These are phyloP conservation scores for Oceanodroma leucorhoa DNA, from an alignment of 2,797 vertebrate species.

Conservation along the genomic window DNA sequence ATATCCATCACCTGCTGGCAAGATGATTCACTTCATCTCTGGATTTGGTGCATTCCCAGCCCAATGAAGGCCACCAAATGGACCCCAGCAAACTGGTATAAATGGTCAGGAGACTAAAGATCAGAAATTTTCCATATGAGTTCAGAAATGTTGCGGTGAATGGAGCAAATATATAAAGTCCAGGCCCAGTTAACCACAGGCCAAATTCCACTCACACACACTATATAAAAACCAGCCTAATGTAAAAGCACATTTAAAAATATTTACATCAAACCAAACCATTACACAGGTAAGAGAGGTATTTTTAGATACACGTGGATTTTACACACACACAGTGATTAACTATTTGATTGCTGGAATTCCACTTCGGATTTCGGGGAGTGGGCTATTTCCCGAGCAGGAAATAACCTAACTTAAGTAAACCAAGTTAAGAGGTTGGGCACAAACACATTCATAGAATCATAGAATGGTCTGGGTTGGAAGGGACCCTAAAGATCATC, in stretches of 20 bases:
- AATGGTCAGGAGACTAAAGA: neutral
- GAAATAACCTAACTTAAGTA: neutral
- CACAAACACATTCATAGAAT: neutral
- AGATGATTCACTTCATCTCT: neutral
- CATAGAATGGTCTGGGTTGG: too few species aligned
- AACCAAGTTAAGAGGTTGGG: neutral
- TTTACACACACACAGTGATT: neutral
- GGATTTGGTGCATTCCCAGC: neutral
- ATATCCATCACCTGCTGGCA: neutral
- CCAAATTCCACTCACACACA: neutral
- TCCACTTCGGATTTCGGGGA: neutral
- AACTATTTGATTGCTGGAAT: neutral
- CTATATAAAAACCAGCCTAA: neutral
- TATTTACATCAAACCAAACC: neutral
- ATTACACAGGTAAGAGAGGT: neutral
- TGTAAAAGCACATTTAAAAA: neutral
- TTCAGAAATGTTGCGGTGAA: neutral
- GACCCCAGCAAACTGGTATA: neutral
- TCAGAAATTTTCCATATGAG: neutral
- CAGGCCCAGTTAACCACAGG: neutral
- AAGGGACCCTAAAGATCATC: too few species aligned
- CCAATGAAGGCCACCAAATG: neutral
- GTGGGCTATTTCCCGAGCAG: neutral
- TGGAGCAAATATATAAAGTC: neutral
- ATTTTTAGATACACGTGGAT: neutral